Conservation (phyloP, 2,797 vertebrate species). For the Pseudomugil tenellus region DNA sequence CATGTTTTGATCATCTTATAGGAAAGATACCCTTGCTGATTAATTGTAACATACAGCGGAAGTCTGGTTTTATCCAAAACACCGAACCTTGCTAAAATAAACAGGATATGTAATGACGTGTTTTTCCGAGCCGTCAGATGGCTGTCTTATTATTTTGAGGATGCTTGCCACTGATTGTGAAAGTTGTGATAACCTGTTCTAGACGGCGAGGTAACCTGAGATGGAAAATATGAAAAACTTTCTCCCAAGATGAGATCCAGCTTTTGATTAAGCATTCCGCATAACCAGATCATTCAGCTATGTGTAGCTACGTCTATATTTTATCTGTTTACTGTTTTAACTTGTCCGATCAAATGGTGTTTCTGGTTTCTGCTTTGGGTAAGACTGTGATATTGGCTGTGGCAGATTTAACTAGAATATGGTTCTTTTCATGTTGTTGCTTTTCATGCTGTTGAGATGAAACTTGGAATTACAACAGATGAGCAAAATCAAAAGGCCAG, state of each 20-base stretch:
- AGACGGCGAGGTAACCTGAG: slow-evolving; percentile 40
- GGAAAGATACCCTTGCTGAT: slow-evolving; percentile 64
- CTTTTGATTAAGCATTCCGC: slow-evolving; percentile 30
- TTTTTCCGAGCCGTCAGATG: slow-evolving; percentile 69
- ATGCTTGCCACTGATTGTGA: slow-evolving; percentile 65
- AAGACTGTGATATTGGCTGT: background rate
- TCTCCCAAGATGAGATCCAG: slow-evolving; percentile 41
- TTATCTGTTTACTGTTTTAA: too few relatives aligned
- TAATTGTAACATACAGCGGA: slow-evolving; percentile 40
- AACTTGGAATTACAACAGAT: slow-evolving; percentile 44
- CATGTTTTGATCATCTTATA: slow-evolving; percentile 43
- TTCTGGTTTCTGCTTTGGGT: background rate
- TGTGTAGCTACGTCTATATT: background rate
- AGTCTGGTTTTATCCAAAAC: slow-evolving; percentile 57
- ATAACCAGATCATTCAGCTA: background rate
- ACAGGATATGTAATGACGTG: slow-evolving; percentile 80
- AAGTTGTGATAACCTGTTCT: slow-evolving; percentile 63
- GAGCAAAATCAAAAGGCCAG: slow-evolving; percentile 56
- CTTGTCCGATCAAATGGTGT: background rate
- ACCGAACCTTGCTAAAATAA: slow-evolving; percentile 57
- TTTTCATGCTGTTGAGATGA: slow-evolving; percentile 19
- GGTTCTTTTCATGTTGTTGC: background rate
- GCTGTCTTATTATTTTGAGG: slow-evolving; percentile 64
- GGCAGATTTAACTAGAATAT: slow-evolving; percentile 11
- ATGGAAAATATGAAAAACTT: slow-evolving; percentile 68